Percentiles rank a stretch among this genome's conserved stretches.
These are phyloP conservation scores for Pecten maximus DNA, from an alignment of 2,888 invertebrate genomes.

Conservation along the genomic window DNA sequence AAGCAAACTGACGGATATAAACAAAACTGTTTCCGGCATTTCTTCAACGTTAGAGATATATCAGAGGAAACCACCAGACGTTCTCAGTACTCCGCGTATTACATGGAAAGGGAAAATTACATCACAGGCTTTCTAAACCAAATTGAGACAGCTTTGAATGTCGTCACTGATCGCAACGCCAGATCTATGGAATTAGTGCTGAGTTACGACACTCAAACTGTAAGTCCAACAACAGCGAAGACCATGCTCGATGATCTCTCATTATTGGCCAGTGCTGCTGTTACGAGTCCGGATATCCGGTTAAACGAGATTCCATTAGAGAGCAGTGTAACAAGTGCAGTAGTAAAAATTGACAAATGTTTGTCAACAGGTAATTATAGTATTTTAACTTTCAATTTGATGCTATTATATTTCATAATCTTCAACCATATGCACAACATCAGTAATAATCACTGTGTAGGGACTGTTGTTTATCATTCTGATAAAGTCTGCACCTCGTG, in stretches of 20 bases:
- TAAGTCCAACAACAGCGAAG: background rate
- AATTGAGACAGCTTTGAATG: slow-evolving; percentile 9
- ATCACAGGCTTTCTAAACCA: background rate
- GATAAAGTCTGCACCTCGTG: no score
- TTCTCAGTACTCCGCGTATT: background rate
- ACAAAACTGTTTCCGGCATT: background rate
- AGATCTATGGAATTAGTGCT: background rate
- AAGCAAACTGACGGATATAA: background rate
- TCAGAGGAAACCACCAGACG: background rate
- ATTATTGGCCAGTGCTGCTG: background rate
- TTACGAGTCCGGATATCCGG: background rate
- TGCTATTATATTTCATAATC: no score
- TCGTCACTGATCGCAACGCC: background rate
- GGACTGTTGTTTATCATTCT: no score
- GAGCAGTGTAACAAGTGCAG: background rate
- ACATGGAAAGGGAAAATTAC: background rate
- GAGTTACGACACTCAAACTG: background rate
- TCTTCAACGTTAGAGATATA: background rate
- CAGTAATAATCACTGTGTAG: no score
- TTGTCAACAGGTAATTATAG: background rate
- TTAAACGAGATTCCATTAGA: background rate
- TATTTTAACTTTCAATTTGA: no score
- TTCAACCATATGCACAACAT: no score
- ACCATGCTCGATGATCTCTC: background rate
- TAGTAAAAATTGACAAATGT: background rate